Conservation (phyloP, 2,797 vertebrate genomes). For the Onychomys leucogaster region DNA sequence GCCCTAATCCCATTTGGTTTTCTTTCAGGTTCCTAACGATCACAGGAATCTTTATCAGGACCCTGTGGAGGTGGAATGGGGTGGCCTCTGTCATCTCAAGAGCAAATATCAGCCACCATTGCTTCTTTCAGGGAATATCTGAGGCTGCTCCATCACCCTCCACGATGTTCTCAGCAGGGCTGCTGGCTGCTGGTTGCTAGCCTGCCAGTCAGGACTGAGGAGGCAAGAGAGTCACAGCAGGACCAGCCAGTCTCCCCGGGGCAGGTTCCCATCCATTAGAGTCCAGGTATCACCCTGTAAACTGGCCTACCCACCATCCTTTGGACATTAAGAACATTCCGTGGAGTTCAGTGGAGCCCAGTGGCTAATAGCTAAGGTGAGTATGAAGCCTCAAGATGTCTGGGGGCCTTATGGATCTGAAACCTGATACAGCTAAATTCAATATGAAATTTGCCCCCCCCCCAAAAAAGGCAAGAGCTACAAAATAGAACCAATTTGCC, state of each 20-base stretch:
- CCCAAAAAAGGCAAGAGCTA: constrained; percentile 25
- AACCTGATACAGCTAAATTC: background rate
- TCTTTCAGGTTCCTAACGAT: constrained; percentile 67
- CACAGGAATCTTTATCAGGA: constrained; percentile 62
- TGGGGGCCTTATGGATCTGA: background rate
- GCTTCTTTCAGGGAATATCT: background rate
- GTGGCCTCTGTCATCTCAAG: background rate
- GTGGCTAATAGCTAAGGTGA: background rate
- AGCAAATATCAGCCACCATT: background rate
- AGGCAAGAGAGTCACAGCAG: background rate
- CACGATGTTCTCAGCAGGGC: background rate
- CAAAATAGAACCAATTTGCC: background rate
- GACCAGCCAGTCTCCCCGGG: background rate
- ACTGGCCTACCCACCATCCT: background rate
- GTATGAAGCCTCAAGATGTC: background rate
- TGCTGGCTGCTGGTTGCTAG: background rate
- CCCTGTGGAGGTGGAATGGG: background rate
- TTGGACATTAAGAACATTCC: background rate
- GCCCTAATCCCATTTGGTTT: constrained; percentile 71
- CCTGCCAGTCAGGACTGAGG: background rate
- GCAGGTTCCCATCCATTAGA: background rate
- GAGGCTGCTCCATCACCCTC: background rate
- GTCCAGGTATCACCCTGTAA: background rate
- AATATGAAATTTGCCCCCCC: background rate
- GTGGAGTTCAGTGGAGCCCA: background rate